phyloP scores from a whole-genome alignment of 2,113 vertebrate genomes.

The Chelonoidis abingdonii region DNA sequence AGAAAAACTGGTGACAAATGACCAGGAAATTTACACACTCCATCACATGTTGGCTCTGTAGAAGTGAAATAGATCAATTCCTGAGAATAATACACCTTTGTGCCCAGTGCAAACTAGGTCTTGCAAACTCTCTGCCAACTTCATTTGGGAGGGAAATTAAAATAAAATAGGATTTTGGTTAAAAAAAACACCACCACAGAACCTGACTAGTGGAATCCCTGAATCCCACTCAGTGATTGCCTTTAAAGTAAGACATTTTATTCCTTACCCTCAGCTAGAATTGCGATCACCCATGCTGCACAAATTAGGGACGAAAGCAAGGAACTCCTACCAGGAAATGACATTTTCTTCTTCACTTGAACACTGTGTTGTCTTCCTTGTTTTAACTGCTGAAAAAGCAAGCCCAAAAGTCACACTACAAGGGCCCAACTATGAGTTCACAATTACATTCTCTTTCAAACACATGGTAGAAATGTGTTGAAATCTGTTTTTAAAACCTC shows the following conservation, averaged over 20 bases:
- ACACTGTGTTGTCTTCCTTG: background rate
- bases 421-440: background rate
- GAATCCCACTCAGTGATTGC: background rate
- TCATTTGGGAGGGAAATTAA: background rate
- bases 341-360: background rate
- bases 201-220: background rate
- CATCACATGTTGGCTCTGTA: background rate
- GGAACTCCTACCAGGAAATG: background rate
- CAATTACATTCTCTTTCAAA: background rate
- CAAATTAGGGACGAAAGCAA: background rate
- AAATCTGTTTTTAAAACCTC: background rate
- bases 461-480: background rate
- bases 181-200: background rate
- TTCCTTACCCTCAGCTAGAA: background rate
- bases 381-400: background rate
- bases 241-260: background rate
- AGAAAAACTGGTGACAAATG: background rate
- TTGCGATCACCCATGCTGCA: background rate
- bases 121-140: background rate
- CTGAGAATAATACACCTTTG: background rate
- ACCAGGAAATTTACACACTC: background rate
- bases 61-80: background rate
- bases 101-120: background rate
- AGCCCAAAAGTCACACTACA: background rate
- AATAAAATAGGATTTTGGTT: background rate